Evolutionary conservation across 2,888 invertebrate species (phyloP), one percentile per base, ranked within the genome.

Genomic region (Drosophila barbarae): DNA sequence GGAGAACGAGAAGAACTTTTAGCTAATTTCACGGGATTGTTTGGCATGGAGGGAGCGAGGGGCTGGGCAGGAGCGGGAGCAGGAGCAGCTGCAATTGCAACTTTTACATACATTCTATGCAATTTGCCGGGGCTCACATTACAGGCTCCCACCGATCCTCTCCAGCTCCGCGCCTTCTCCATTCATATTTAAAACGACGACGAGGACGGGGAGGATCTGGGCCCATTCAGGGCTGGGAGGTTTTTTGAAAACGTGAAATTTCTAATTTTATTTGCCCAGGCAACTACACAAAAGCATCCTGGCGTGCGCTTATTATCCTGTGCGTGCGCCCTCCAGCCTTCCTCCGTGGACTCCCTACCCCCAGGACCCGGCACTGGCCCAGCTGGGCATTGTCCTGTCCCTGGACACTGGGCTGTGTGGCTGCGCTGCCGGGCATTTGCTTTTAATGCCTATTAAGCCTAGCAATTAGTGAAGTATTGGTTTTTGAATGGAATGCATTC

Each of bases 281-380:
- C 79, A 58, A 47, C 81, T 69, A 75, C 72, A 78, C 84, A 78
- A 78, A 83, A 74, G 84, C 81, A 80, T 83, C 81, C 77, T 74
- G 84, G 77, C 81, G 77, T 77, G 77, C 83, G 77, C 84, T 78
- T 80, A 78, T 78, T 83, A 78, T 78, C 84, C 77, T 77, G 81
- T 80, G 77, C 77, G 84, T 78, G 73, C 68, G 23, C 54, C 54
- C 32, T 21, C 32, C 47, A 13, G 42, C 30, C 41, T 42, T 26
- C 44, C 23, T 28, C 47, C 51, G 54, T 30, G 23, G 13, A 32
- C 36, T 9, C 32, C 15, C 49, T n/a, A 42, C 18, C 35, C 30
- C 13, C 30, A 23, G 26, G 41, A 55, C n/a, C 18, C 46, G 15
- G 44, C 8, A 39, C 42, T 30, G 41, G 47, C 30, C 39, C 42